phyloP scores from a whole-genome alignment of 2,888 invertebrate species.

The Yponomeuta evonymella region DNA sequence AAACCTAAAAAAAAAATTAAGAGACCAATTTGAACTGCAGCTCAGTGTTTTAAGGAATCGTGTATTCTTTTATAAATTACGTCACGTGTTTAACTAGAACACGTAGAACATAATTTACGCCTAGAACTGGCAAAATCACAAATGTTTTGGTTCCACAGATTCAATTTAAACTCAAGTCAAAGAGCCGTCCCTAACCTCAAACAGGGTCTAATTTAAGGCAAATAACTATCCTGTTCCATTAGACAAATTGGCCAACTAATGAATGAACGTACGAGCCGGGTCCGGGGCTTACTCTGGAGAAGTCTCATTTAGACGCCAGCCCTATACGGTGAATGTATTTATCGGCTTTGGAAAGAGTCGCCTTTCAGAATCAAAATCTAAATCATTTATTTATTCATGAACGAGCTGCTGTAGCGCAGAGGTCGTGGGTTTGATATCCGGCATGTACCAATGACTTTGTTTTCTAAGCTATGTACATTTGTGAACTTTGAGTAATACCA shows the following conservation, averaged over 20 bases:
- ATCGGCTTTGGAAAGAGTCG: too few species aligned
- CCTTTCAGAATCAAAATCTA: too few species aligned
- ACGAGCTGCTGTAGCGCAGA: too few species aligned
- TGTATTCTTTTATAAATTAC: background rate
- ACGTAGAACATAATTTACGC: too few species aligned
- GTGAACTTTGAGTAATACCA: too few species aligned
- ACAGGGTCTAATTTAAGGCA: conserved; percentile 3
- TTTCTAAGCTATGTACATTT: too few species aligned
- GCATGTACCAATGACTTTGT: too few species aligned
- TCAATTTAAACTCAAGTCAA: background rate
- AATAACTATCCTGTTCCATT: conserved; percentile 1
- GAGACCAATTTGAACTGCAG: too few species aligned
- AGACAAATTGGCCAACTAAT: background rate
- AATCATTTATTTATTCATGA: too few species aligned
- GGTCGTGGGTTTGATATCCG: too few species aligned
- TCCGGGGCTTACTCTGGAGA: background rate
- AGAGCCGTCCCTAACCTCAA: background rate
- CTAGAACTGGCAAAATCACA: background rate
- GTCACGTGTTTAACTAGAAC: background rate
- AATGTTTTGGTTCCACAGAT: background rate
- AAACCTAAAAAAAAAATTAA: too few species aligned
- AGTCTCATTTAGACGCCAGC: background rate
- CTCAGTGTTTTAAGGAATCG: background rate
- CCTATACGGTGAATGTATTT: background rate
- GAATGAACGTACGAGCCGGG: background rate